A percentile compares a stretch with the other conserved stretches of the same genome.
Conservation (phyloP, 2,113 vertebrate species). For the Peucedramus taeniatus region DNA sequence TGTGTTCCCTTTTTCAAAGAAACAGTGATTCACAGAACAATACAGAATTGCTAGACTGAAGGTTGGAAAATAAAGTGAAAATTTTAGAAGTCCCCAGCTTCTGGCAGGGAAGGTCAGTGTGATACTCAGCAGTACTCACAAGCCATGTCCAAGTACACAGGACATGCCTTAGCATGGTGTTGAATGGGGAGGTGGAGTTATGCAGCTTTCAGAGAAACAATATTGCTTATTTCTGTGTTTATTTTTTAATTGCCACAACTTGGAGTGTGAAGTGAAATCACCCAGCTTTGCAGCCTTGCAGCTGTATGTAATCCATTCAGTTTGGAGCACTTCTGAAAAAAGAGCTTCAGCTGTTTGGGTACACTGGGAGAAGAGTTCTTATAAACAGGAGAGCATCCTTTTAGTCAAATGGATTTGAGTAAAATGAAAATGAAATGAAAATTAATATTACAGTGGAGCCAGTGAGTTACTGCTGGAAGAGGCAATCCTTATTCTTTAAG, state of each 20-base stretch:
- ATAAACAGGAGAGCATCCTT: background rate
- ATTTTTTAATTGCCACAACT: background rate
- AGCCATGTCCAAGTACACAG: background rate
- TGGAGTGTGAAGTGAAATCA: background rate
- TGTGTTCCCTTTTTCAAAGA: background rate
- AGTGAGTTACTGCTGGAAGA: background rate
- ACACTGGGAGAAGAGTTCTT: background rate
- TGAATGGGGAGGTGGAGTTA: background rate
- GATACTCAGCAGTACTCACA: rapidly evolving
- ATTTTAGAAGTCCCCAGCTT: background rate
- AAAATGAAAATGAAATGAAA: background rate
- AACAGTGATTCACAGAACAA: background rate
- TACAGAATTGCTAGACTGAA: background rate
- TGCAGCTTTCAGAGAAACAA: background rate
- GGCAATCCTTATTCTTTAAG: background rate
- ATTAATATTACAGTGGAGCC: background rate
- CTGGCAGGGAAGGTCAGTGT: background rate
- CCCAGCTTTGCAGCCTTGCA: background rate
- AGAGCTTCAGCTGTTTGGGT: background rate
- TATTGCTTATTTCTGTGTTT: background rate
- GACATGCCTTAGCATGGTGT: background rate
- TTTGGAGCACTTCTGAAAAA: background rate
- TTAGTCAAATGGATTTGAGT: background rate
- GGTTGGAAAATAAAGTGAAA: background rate
- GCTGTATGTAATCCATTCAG: background rate